phyloP scores from a whole-genome alignment of 2,113 vertebrate species.

The Oreocharis arfaki region DNA sequence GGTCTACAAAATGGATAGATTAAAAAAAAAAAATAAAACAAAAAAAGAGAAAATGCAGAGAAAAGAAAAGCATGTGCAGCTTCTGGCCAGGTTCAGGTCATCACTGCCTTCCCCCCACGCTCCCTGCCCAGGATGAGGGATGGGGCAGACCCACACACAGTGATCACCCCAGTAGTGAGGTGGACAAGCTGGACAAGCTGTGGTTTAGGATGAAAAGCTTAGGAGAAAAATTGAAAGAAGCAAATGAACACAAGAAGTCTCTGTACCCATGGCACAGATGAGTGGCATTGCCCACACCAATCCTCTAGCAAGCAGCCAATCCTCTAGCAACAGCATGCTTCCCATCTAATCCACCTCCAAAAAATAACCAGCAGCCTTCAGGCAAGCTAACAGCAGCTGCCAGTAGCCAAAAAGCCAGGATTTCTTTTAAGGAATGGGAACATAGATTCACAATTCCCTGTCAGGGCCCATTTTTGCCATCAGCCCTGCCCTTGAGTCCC shows the following conservation, averaged over 20 bases:
- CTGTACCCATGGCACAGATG: not conserved
- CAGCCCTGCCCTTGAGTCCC: not conserved
- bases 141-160: accelerated
- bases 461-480: not conserved
- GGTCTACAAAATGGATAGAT: not conserved
- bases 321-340: not conserved
- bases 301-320: not conserved
- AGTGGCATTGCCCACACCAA: not conserved
- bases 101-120: accelerated
- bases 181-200: not conserved
- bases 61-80: not conserved
- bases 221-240: not conserved
- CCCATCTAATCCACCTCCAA: not conserved
- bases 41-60: not conserved
- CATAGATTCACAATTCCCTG: not conserved
- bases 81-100: not conserved
- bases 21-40: not conserved
- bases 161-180: not conserved
- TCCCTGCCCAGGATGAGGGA: not conserved
- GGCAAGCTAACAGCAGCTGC: not conserved
- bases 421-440: not conserved
- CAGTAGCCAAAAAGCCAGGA: not conserved
- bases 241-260: not conserved
- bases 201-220: not conserved
- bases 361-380: not conserved